These are phyloP conservation scores for Probaryconus sp. DNA, from an alignment of 1,140 invertebrate genomes.

Conservation along the genomic window DNA sequence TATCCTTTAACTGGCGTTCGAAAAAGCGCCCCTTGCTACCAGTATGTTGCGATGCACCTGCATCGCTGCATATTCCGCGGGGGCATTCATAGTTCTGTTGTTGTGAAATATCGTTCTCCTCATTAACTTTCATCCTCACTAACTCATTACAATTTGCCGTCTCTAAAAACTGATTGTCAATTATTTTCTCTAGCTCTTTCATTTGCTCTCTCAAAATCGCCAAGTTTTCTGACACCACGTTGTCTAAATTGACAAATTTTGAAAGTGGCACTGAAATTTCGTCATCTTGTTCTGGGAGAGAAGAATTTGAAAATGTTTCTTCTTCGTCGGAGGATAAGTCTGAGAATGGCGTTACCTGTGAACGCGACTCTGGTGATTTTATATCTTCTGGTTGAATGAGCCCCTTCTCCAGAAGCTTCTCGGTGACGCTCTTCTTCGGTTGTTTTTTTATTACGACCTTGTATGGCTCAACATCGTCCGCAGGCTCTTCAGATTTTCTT, in stretches of 20 bases:
- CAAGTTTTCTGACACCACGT: no score
- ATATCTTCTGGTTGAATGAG: constrained; percentile 65
- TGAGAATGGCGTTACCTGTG: constrained; percentile 67
- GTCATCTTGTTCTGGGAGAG: neutral
- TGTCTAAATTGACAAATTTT: no score
- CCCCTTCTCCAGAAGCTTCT: constrained; percentile 70
- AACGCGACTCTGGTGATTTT: constrained; percentile 65
- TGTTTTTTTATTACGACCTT: constrained; percentile 79
- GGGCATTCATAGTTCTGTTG: no score
- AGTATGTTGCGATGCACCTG: neutral
- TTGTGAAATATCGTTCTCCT: no score
- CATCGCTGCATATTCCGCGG: no score
- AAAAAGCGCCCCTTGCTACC: constrained; percentile 14
- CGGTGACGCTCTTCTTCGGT: constrained; percentile 72
- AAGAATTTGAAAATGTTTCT: neutral
- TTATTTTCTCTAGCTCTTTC: no score
- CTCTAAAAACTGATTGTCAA: no score
- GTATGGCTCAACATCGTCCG: constrained; percentile 70
- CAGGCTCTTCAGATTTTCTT: constrained; percentile 63
- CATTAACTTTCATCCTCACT: no score
- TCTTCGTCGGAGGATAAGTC: constrained; percentile 18
- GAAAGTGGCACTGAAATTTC: no score
- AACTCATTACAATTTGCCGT: no score
- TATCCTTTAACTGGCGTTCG: neutral
- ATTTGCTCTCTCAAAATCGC: no score